Evolutionary conservation across 2,797 vertebrate genomes (phyloP).

Genomic region (Paratrypauchen microcephalus): DNA sequence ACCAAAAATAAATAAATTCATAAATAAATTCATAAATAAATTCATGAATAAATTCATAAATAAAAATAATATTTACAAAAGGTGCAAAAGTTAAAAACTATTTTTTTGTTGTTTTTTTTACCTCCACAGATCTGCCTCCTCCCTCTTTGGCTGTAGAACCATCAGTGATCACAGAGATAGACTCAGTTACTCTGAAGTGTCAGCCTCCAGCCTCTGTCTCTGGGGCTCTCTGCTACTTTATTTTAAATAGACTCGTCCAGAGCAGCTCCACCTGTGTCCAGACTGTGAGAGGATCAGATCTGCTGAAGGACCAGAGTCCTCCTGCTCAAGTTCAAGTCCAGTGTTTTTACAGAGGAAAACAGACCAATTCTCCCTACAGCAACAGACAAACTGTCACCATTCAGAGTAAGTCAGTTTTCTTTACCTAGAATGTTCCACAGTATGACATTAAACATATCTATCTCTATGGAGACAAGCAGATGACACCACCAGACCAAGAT

Average conservation of each 20-base stretch:
- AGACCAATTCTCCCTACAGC: background rate
- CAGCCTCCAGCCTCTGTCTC: background rate
- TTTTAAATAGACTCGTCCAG: background rate
- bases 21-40: too few species aligned
- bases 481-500: too few species aligned
- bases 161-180: conserved; percentile 1
- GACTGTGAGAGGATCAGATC: conserved; percentile 6
- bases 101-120: too few species aligned
- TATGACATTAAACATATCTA: too few species aligned
- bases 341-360: conserved; percentile 18
- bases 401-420: too few species aligned
- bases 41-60: too few species aligned
- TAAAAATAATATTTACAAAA: too few species aligned
- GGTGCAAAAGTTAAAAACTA: too few species aligned
- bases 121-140: background rate
- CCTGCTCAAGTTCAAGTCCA: conserved; percentile 7
- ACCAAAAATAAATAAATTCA: too few species aligned
- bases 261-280: background rate
- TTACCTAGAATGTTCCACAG: too few species aligned
- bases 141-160: background rate
- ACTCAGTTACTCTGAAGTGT: background rate
- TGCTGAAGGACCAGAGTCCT: conserved; percentile 11
- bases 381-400: background rate
- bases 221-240: background rate
- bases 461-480: too few species aligned